phyloP scores from a whole-genome alignment of 2,797 vertebrate genomes.

The Pangasius sanitwongsei region DNA sequence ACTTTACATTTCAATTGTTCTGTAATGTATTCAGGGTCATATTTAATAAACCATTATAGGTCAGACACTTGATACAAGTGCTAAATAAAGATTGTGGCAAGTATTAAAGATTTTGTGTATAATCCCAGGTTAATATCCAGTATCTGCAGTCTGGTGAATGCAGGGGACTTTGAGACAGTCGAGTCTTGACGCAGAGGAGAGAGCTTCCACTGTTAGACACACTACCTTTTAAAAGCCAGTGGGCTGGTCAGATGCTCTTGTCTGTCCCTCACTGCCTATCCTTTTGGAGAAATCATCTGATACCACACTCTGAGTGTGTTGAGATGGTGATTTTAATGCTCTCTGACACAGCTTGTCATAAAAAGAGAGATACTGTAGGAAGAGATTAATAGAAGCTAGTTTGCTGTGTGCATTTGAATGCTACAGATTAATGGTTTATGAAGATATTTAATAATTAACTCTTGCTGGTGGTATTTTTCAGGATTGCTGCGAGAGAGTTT shows the following conservation, averaged over 20 bases:
- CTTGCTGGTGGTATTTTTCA: slow-evolving; percentile 20
- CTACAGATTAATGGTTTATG: slow-evolving; percentile 35
- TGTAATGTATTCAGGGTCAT: background rate
- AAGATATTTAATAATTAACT: slow-evolving; percentile 44
- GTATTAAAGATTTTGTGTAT: background rate
- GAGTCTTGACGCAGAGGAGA: slow-evolving; percentile 6
- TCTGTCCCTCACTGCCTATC: slow-evolving; percentile 1
- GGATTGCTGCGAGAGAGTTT: background rate
- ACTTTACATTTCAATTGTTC: background rate
- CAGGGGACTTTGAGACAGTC: slow-evolving; percentile 16
- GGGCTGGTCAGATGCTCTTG: background rate
- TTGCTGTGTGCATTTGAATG: slow-evolving; percentile 14
- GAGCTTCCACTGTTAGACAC: slow-evolving; percentile 14
- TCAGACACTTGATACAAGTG: background rate
- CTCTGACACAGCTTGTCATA: slow-evolving; percentile 22
- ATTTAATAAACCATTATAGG: background rate
- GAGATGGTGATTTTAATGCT: slow-evolving; percentile 17
- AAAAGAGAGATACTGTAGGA: background rate
- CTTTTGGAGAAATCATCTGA: slow-evolving; percentile 27
- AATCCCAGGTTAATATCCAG: slow-evolving; percentile 13
- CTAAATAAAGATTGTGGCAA: background rate
- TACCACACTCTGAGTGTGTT: background rate
- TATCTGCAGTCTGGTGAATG: background rate
- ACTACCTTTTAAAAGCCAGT: slow-evolving; percentile 4
- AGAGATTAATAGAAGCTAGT: slow-evolving; percentile 14